These are phyloP conservation scores for Seira musarum DNA, from an alignment of 2,888 invertebrate species.

Conservation along the genomic window DNA sequence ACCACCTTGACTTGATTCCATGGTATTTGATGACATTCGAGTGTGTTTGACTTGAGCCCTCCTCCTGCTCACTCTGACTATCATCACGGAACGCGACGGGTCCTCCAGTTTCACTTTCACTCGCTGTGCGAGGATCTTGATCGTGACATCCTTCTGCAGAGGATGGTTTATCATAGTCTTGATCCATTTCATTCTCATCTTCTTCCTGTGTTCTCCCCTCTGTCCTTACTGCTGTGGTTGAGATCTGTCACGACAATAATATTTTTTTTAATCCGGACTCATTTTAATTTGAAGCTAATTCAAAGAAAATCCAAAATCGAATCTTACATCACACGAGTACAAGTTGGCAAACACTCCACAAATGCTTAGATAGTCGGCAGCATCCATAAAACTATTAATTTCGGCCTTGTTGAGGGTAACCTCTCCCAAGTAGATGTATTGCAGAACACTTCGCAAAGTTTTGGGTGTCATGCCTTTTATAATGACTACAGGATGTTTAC, in stretches of 20 bases:
- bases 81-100: background rate
- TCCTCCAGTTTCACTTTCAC: background rate
- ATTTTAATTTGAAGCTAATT: too few species aligned
- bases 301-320: background rate
- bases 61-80: slow-evolving; percentile 5
- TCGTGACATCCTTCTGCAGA: background rate
- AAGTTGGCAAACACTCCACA: slow-evolving; percentile 57
- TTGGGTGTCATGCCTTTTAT: slow-evolving; percentile 63
- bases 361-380: slow-evolving; percentile 65
- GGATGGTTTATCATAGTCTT: slow-evolving; percentile 8
- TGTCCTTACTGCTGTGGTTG: background rate
- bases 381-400: slow-evolving; percentile 65
- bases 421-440: slow-evolving; percentile 66
- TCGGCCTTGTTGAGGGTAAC: slow-evolving; percentile 57
- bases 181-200: slow-evolving; percentile 9
- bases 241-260: background rate
- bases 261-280: background rate
- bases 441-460: slow-evolving; percentile 60
- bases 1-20: slow-evolving; percentile 42
- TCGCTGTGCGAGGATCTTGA: background rate
- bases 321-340: slow-evolving; percentile 45
- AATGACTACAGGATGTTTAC: slow-evolving; percentile 66
- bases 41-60: slow-evolving; percentile 7
- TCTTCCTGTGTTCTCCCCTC: background rate
- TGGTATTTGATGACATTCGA: slow-evolving; percentile 47